Base-by-base conservation (phyloP, 2,797 vertebrate species). In the Halcyon leucocephala region DNA sequence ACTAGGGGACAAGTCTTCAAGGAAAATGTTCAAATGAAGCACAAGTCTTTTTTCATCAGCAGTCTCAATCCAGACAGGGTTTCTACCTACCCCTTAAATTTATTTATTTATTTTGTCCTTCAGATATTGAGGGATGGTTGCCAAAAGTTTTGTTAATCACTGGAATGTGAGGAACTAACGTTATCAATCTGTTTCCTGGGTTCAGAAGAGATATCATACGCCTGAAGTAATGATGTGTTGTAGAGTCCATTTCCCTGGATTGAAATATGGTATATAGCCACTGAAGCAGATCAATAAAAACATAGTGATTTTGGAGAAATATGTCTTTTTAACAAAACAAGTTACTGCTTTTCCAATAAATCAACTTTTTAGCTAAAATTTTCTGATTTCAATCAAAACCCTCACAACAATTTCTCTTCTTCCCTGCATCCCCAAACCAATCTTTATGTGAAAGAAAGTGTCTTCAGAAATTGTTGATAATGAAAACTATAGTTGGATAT, bases 281-380 rank as follows among this genome's bases (percentile, higher is more conserved):
- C 21, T 17, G 72, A 44, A 58, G 26, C 42, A 78, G 80, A 92
- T 93, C 87, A 90, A 96, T 95, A 86, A 71, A 93, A 78, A 51
- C 19, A 48, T 13, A 77, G 61, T 25, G 42, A 78, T 82, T 95
- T 86, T 83, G 79, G 88, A 71, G 72, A 81, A 86, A 84, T 91
- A 83, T 58, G 31, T 72, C 39, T 88, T 85, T 91, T 95, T 76
- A 95, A 94, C 69, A 84, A 79, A 94, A 79, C 5, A 62, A 19
- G 76, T 86, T 82, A 66, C 76, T 94, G 21, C 14, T 89, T 95
- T 83, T 78, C 80, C 70, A 93, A 52, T 93, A 76, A 83, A 89
- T 89, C 39, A 85, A 39, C 46, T 48, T 83, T 70, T 83, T 70
- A 89, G 14, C 26, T 80, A 60, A 81, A 88, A 14, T 35, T 28